Evolutionary conservation across 1,140 invertebrate species (phyloP).

Genomic region (Zophobas morio): DNA sequence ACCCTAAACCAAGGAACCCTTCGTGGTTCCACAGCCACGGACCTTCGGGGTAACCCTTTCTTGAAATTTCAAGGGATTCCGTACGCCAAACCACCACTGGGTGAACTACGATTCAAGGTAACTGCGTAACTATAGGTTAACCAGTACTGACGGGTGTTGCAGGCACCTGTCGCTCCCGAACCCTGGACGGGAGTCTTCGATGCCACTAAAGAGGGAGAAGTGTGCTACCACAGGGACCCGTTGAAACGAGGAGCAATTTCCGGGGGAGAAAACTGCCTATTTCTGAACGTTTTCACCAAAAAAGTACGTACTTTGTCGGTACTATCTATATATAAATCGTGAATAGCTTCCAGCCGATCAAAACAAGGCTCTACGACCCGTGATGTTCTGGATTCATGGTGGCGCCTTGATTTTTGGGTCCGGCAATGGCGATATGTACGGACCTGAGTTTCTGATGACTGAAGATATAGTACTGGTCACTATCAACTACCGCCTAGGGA

Average conservation of each 20-base stretch:
- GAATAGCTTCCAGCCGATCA: slow-evolving; percentile 55
- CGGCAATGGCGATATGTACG: slow-evolving; percentile 68
- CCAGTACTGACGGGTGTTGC: slow-evolving; percentile 52
- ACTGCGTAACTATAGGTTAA: too few relatives aligned
- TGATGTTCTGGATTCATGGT: slow-evolving; percentile 72
- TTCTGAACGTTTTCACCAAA: slow-evolving; percentile 55
- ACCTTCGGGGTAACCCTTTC: slow-evolving; percentile 55
- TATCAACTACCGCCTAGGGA: slow-evolving; percentile 77
- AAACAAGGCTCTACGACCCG: slow-evolving; percentile 62
- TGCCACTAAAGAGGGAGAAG: slow-evolving; percentile 65
- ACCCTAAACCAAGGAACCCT: slow-evolving; percentile 51
- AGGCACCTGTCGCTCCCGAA: slow-evolving; percentile 69
- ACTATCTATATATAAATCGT: slow-evolving; percentile 40
- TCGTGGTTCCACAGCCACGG: slow-evolving; percentile 60
- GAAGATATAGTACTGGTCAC: slow-evolving; percentile 79
- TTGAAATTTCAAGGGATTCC: slow-evolving; percentile 28
- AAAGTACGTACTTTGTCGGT: slow-evolving; percentile 58
- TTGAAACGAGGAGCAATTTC: slow-evolving; percentile 33
- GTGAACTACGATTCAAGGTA: slow-evolving; percentile 7
- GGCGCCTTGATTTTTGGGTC: slow-evolving; percentile 69
- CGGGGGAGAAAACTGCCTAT: slow-evolving; percentile 54
- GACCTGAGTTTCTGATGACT: slow-evolving; percentile 75
- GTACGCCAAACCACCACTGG: slow-evolving; percentile 5
- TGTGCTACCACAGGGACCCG: slow-evolving; percentile 57
- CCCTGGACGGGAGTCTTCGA: slow-evolving; percentile 68